Percentiles rank a stretch among this genome's conserved stretches.
Conservation (phyloP, 2,113 vertebrate species). For the Carettochelys insculpta region DNA sequence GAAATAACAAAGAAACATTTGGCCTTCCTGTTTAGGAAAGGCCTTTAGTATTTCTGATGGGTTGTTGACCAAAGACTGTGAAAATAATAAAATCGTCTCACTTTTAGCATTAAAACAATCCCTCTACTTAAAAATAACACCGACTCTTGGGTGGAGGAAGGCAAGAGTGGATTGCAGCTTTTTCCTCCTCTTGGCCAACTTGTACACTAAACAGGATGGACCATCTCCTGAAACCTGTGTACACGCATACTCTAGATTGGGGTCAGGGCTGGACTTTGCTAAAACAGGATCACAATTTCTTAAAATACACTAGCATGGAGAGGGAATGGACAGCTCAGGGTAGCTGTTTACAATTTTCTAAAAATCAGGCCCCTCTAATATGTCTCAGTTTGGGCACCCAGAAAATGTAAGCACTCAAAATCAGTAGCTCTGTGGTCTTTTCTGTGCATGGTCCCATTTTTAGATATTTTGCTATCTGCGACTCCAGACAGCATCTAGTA, state of each 20-base stretch:
- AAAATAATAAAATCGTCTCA: slow-evolving; percentile 45
- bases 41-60: slow-evolving; percentile 50
- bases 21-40: slow-evolving; percentile 73
- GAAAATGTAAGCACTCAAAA: neutral
- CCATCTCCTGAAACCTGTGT: slow-evolving; percentile 16
- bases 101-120: slow-evolving; percentile 16
- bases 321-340: neutral
- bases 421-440: neutral
- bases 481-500: neutral
- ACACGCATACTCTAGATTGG: neutral
- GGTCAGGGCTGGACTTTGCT: neutral
- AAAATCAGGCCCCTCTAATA: neutral
- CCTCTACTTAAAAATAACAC: neutral
- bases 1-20: slow-evolving; percentile 69
- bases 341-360: neutral
- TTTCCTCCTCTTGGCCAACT: neutral
- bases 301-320: neutral
- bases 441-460: neutral
- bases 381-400: neutral
- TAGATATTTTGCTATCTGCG: neutral
- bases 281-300: neutral
- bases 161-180: slow-evolving; percentile 40
- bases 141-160: slow-evolving; percentile 38
- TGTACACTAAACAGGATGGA: neutral
- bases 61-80: slow-evolving; percentile 56